phyloP scores from a whole-genome alignment of 2,113 vertebrate genomes.

The Capra hircus region DNA sequence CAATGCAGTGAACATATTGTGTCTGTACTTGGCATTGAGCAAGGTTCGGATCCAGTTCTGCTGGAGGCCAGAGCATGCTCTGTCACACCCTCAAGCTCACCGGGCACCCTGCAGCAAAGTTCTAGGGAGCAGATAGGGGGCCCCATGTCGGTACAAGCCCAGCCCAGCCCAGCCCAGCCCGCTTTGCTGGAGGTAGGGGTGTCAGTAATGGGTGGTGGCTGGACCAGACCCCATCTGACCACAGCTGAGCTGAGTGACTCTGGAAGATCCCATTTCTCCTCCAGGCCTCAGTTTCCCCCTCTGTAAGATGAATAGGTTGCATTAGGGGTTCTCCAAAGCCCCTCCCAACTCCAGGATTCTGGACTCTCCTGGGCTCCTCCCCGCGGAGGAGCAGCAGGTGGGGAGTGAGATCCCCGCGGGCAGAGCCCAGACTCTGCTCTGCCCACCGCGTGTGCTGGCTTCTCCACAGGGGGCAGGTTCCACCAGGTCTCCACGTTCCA shows the following conservation, averaged over 20 bases:
- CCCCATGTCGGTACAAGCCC: fast-evolving
- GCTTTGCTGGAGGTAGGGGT: background rate
- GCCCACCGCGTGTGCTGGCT: fast-evolving
- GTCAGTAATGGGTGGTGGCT: fast-evolving
- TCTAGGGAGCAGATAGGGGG: no score
- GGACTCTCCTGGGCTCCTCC: background rate
- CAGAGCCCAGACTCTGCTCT: background rate
- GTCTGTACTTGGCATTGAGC: background rate
- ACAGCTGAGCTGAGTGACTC: background rate
- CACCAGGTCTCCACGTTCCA: background rate
- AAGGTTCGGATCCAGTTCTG: background rate
- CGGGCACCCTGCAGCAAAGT: background rate
- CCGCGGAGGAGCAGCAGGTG: fast-evolving
- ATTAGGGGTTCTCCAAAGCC: background rate
- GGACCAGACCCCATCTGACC: fast-evolving
- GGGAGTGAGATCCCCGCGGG: fast-evolving
- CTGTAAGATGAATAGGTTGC: background rate
- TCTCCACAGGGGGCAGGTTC: no score
- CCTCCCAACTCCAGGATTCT: fast-evolving
- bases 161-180: background rate
- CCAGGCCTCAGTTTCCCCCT: background rate
- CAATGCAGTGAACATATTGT: fast-evolving
- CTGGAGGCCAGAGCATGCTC: background rate
- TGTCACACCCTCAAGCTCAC: background rate
- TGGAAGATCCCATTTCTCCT: background rate